Evolutionary conservation across 2,888 invertebrate genomes (phyloP), one percentile per base, ranked within the genome.

Genomic region (Latrodectus elegans): DNA sequence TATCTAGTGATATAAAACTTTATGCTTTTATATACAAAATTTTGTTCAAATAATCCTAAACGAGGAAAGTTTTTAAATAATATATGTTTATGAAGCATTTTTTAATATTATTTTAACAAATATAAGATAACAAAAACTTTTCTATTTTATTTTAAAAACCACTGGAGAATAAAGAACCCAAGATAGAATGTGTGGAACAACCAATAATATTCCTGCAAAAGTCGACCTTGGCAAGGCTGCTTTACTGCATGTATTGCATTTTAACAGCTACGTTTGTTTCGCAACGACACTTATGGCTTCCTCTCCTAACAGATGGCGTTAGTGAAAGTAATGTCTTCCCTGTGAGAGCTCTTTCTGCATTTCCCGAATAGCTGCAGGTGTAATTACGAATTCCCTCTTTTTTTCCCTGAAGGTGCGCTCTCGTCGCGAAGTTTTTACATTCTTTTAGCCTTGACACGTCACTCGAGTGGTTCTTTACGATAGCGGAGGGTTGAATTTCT

Each of bases 371-470:
- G 81, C 86, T 82, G 86, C 86, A 87, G 86, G 86, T 87, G 81
- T 87, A 87, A 87, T 77, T 72, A 77, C 77, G 76, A 73, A 82
- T 73, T 70, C 65, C 26, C 64, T 79, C n/a, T 60, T 60, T 15
- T n/a, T 60, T 60, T 60, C 68, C 79, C 70, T 52, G 55, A 38
- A 74, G 79, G 85, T 79, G 74, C 74, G 26, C 74, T 73, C 73
- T 74, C 82, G 73, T 78, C 87, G 83, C 87, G 74, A 55, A 87
- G 77, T 88, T 88, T 88, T 88, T 78, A 83, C 82, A 88, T 88
- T 88, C 87, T 83, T 88, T 12, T 70, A 88, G 87, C 87, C 87
- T 88, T 88, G 87, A 88, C 87, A 88, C 87, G 87, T 88, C 87
- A 88, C 76, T 78, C 52, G 17, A 72, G 80, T 77, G 83, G 73